Conservation (phyloP, 2,888 invertebrate genomes). For the Merodon equestris region DNA sequence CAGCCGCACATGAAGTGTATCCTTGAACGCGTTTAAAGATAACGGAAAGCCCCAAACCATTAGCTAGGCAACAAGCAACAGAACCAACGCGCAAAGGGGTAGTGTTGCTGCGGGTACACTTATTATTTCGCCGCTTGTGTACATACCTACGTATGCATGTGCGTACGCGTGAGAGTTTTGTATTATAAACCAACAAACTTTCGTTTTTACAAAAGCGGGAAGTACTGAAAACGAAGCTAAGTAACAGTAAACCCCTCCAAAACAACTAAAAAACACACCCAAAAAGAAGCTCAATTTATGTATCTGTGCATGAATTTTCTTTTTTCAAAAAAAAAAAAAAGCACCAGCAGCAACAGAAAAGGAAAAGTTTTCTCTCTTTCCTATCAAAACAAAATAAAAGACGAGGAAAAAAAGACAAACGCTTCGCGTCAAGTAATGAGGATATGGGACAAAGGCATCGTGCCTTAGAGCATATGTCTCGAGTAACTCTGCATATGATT, state of each 20-base stretch:
- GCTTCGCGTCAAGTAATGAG: slow-evolving; percentile 57
- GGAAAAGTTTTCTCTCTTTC: slow-evolving; percentile 59
- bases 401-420: slow-evolving; percentile 36
- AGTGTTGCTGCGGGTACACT: slow-evolving; percentile 45
- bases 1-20: slow-evolving; percentile 24
- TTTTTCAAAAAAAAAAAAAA: slow-evolving; percentile 8
- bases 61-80: not conserved
- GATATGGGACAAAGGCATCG: slow-evolving; percentile 62
- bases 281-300: slow-evolving; percentile 61
- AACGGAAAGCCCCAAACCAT: slow-evolving; percentile 22
- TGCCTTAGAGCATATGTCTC: slow-evolving; percentile 63
- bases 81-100: slow-evolving; percentile 32
- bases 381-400: slow-evolving; percentile 65
- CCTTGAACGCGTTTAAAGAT: slow-evolving; percentile 35
- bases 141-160: slow-evolving; percentile 6
- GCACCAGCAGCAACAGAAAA: slow-evolving; percentile 41
- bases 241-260: slow-evolving; percentile 54
- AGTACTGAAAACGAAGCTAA: slow-evolving; percentile 33
- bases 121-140: slow-evolving; percentile 48
- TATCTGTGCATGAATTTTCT: slow-evolving; percentile 37
- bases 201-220: slow-evolving; percentile 58
- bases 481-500: slow-evolving; percentile 13
- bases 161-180: slow-evolving; percentile 29
- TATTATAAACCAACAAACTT: slow-evolving; percentile 66
- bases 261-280: no score